Evolutionary conservation across 2,113 vertebrate genomes (phyloP).

Genomic region (Melanostigma gelatinosum): DNA sequence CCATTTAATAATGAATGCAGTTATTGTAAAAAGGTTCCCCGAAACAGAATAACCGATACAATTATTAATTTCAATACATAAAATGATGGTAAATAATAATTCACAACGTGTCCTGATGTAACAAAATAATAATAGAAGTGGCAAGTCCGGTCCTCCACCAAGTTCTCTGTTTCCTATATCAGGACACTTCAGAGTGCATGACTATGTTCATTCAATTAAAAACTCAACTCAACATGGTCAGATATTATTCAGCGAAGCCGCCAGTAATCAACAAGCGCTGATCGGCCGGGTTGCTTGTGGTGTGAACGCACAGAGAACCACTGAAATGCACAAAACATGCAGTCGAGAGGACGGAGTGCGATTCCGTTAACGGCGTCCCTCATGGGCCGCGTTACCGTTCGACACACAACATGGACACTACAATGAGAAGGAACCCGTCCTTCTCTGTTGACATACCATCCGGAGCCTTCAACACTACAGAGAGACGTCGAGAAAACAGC

Average conservation of each 20-base stretch:
- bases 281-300: neutral
- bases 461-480: constrained; percentile 85
- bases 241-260: neutral
- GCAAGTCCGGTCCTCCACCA: no score
- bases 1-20: no score
- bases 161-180: no score
- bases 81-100: no score
- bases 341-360: constrained; percentile 28
- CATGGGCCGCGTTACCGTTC: constrained; percentile 27
- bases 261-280: neutral
- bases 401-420: constrained; percentile 44
- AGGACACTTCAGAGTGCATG: no score
- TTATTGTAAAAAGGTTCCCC: no score
- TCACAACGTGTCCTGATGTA: no score
- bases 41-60: no score
- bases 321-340: constrained; percentile 68
- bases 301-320: constrained; percentile 41
- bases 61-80: no score
- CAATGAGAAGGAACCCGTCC: constrained; percentile 36
- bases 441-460: constrained; percentile 84
- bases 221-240: neutral
- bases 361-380: constrained; percentile 27
- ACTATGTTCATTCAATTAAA: no score
- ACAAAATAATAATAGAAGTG: no score
- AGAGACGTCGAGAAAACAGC: constrained; percentile 71